Evolutionary conservation across 2,888 invertebrate genomes (phyloP).

Genomic region (Monopis laevigella): DNA sequence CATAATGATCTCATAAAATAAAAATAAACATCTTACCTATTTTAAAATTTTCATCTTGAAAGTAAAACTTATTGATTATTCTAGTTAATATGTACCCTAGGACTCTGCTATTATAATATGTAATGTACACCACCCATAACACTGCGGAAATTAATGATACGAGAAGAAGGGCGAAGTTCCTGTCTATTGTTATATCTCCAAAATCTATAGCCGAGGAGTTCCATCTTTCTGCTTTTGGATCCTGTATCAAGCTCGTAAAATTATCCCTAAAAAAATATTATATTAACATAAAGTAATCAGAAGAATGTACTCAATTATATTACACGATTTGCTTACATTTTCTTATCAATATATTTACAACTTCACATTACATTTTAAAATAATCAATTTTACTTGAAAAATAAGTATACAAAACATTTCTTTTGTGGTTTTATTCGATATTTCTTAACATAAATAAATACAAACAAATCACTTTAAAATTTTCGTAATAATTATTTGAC

Average conservation of each 20-base stretch:
- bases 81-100: conserved; percentile 91
- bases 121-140: conserved; percentile 92
- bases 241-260: conserved; percentile 33
- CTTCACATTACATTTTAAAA: conserved; percentile 39
- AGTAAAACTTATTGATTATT: conserved; percentile 86
- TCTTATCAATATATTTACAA: conserved; percentile 26
- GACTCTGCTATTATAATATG: conserved; percentile 93
- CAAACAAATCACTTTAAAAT: too few species aligned
- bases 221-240: conserved; percentile 60
- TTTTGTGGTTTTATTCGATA: conserved; percentile 17
- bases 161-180: conserved; percentile 78
- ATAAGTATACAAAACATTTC: conserved; percentile 29
- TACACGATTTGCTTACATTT: conserved; percentile 40
- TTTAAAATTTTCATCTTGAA: conserved; percentile 87
- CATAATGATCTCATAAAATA: too few species aligned
- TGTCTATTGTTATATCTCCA: conserved; percentile 79
- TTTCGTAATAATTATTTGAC: too few species aligned
- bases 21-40: conserved; percentile 71
- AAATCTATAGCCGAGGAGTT: conserved; percentile 69
- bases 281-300: conserved; percentile 21
- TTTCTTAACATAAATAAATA: too few species aligned
- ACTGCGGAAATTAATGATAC: conserved; percentile 85
- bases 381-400: conserved; percentile 24
- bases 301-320: conserved; percentile 28
- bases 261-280: conserved; percentile 34